Evolutionary conservation across 2,888 invertebrate species (phyloP).

Genomic region (Scaptomyza reducta): DNA sequence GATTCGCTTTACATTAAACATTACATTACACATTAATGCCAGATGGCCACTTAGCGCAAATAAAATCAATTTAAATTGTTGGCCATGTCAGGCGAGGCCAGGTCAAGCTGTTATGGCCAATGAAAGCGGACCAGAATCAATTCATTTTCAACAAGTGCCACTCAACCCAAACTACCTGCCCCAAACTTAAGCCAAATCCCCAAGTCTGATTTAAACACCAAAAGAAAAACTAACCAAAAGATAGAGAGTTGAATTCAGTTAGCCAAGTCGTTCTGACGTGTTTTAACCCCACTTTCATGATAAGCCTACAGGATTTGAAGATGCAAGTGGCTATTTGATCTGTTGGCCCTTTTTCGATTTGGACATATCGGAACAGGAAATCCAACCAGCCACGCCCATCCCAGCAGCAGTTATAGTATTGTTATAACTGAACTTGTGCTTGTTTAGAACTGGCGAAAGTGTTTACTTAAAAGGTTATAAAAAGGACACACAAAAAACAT

Average conservation of each 20-base stretch:
- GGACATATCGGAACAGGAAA: no score
- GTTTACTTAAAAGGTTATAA: slow-evolving; percentile 35
- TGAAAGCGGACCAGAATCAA: slow-evolving; percentile 46
- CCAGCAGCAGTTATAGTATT: background rate
- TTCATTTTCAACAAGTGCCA: slow-evolving; percentile 27
- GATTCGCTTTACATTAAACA: slow-evolving; percentile 48
- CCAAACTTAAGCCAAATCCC: slow-evolving; percentile 22
- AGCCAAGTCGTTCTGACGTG: slow-evolving; percentile 38
- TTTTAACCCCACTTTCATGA: slow-evolving; percentile 49
- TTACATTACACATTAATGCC: slow-evolving; percentile 58
- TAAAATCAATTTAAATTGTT: slow-evolving; percentile 67
- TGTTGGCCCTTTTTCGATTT: slow-evolving; percentile 62
- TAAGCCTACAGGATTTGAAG: slow-evolving; percentile 50
- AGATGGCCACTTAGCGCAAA: slow-evolving; percentile 62
- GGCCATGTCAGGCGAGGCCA: slow-evolving; percentile 12
- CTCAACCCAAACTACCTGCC: background rate
- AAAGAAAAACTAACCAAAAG: background rate
- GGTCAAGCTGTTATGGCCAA: slow-evolving; percentile 42
- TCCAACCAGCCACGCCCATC: background rate
- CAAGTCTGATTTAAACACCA: slow-evolving; percentile 32
- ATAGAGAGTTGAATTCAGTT: slow-evolving; percentile 26
- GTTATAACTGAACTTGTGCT: slow-evolving; percentile 19
- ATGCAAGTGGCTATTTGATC: slow-evolving; percentile 66
- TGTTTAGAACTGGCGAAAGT: slow-evolving; percentile 51
- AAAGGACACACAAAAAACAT: no score